Evolutionary conservation across 92 coral and sea anemone species (phyloP), one percentile per base, ranked within the genome.

Genomic region (Palythoa heliodiscus): DNA sequence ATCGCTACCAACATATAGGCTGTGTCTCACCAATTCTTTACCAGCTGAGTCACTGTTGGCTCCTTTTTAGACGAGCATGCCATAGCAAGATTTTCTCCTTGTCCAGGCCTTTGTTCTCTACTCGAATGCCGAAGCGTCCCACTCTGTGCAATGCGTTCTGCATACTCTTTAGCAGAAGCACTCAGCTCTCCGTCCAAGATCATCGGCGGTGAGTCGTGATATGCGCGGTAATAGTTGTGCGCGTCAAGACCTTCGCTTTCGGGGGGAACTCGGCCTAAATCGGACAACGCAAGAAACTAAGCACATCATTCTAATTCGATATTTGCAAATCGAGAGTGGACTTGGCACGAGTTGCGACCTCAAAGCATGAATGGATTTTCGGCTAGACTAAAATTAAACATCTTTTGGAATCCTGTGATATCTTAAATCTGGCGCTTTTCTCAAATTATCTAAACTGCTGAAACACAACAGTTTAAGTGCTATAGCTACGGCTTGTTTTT

Each of bases 71-170:
- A 87, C 1, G 94, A 83, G 29, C 98, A 95, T 2, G 93, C 98
- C 94, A 88, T 89, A 52, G 93, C 95, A 43, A 95, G 88, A 75
- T 92, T 95, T 76, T 95, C 98, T 1, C 98, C 98, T 67, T 92
- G 91, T 47, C 91, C 94, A 19, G 83, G 82, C 14, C 98, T 91
- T 15, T 87, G 71, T 22, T 78, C 78, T n/a, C 78, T 87, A 20
- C 80, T 87, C 6, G 98, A 95, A 64, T 95, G 98, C 22, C 90
- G 86, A 11, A 93, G 87, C 15, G 90, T 87, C 0, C 94, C 95
- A 9, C 73, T 84, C 11, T 87, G 39, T 7, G 94, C 95, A 72
- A 95, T 86, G 38, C 88, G 74, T 50, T 82, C 63, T 25, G 98
- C 98, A 40, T 91, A 90, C 39, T 47, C 69, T 39, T 89, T 77